These are phyloP conservation scores for Caenorhabditis sulstoni DNA, from an alignment of 2,888 invertebrate species.

Conservation along the genomic window DNA sequence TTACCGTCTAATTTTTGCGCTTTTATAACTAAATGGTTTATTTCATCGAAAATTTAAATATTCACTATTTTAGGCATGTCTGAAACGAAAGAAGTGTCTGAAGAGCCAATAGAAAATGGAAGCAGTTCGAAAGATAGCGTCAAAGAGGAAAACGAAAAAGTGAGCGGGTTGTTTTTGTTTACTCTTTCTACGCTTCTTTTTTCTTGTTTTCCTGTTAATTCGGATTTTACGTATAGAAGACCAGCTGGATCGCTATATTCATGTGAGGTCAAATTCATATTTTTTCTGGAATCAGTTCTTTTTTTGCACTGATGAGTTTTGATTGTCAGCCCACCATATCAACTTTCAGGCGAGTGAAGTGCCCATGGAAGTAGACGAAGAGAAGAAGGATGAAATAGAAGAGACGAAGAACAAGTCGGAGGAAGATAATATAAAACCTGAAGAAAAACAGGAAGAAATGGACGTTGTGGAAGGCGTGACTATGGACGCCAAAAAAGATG, in stretches of 20 bases:
- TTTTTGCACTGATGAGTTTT: slow-evolving; percentile 2
- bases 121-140: slow-evolving; percentile 18
- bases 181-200: not conserved
- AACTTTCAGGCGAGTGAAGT: slow-evolving; percentile 26
- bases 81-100: slow-evolving; percentile 27
- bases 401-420: slow-evolving; percentile 4
- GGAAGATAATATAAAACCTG: slow-evolving; percentile 4
- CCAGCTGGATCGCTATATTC: slow-evolving; percentile 5
- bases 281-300: not conserved
- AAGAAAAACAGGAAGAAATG: slow-evolving; percentile 19
- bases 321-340: not conserved
- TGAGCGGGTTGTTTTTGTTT: slow-evolving; percentile 19
- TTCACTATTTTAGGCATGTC: slow-evolving; percentile 28
- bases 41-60: too few species aligned
- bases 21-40: too few species aligned
- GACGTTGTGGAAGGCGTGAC: not conserved
- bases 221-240: slow-evolving; percentile 25
- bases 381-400: not conserved
- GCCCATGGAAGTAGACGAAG: slow-evolving; percentile 41
- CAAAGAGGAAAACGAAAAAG: slow-evolving; percentile 46
- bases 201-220: slow-evolving; percentile 27
- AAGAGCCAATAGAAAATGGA: slow-evolving; percentile 30
- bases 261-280: slow-evolving; percentile 21
- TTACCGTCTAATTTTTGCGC: too few species aligned
- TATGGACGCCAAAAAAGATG: not conserved